Evolutionary conservation across 2,888 invertebrate genomes (phyloP).

Genomic region (Trichogramma dendrolimi): DNA sequence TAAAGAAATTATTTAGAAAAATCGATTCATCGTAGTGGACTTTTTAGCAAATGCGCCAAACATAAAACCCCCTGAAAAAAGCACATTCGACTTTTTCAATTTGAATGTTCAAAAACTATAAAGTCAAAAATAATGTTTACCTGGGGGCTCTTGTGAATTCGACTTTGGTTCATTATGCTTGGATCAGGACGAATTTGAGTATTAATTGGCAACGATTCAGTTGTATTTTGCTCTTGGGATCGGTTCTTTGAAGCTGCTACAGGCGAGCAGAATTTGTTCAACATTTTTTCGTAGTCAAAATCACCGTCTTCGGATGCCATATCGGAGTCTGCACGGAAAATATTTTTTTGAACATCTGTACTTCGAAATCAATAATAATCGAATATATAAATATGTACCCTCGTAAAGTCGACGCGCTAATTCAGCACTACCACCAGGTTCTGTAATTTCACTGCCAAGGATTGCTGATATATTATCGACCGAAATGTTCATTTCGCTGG

Average conservation of each 20-base stretch:
- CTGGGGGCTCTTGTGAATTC: neutral
- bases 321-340: conserved; percentile 19
- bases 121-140: too few species aligned
- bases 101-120: too few species aligned
- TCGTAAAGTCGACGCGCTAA: conserved; percentile 18
- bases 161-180: neutral
- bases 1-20: too few species aligned
- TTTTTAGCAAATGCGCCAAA: too few species aligned
- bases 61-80: too few species aligned
- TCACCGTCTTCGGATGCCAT: conserved; percentile 17
- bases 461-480: conserved; percentile 22
- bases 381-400: neutral
- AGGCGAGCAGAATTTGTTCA: conserved; percentile 15
- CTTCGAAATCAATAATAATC: neutral
- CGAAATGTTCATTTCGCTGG: neutral
- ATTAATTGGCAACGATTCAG: neutral
- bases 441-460: conserved; percentile 27
- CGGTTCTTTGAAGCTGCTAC: neutral
- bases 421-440: conserved; percentile 20
- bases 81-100: too few species aligned
- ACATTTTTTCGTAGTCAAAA: conserved; percentile 18
- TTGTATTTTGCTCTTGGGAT: neutral
- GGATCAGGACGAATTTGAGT: neutral
- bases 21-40: too few species aligned
- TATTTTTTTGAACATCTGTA: neutral